Evolutionary conservation across 2,888 invertebrate species (phyloP), one percentile per base, ranked within the genome.

Genomic region (Altica lythri): DNA sequence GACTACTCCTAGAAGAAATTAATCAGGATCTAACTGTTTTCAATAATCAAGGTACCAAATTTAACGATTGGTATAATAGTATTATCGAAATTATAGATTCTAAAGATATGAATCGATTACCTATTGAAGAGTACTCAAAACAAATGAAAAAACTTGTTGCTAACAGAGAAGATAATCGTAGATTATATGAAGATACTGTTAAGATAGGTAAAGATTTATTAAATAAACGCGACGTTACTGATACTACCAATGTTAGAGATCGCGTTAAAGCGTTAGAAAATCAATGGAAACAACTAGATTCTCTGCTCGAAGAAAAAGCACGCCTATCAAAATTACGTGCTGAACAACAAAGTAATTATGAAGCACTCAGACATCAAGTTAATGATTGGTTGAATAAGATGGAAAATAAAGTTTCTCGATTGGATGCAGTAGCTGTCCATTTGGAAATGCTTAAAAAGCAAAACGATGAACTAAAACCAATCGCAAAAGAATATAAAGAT

Each of bases 361-460:
- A 96, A 74, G 83, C 83, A 17, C 80, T 95, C 16, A 86, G 90
- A 67, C 86, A 88, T 59, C 89, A 92, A 76, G 88, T 92, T 0
- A 75, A 89, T 9, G 88, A 89, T 47, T 97, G 96, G 96, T 80
- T 97, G 40, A 84, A 83, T 4, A 81, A 81, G 16, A 92, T 89
- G 74, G 96, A 97, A 75, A 82, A 78, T 17, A 84, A 85, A 63
- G 84, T 95, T 0, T 83, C 86, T 53, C 82, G 85, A 18, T 79
- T 96, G 40, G 86, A 90, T 55, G 86, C 92, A 0, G 92, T 95
- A 0, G 95, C 95, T 1, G 84, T 96, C 1, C 94, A 96, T 72
- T 78, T 92, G 60, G 94, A 95, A 37, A 84, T 86, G 30, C 80
- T 95, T 45, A 90, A 89, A 60, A 84, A 84, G 53, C 96, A 97